Conservation (phyloP, 2,888 invertebrate genomes). For the Drosophila pseudotakahashii region DNA sequence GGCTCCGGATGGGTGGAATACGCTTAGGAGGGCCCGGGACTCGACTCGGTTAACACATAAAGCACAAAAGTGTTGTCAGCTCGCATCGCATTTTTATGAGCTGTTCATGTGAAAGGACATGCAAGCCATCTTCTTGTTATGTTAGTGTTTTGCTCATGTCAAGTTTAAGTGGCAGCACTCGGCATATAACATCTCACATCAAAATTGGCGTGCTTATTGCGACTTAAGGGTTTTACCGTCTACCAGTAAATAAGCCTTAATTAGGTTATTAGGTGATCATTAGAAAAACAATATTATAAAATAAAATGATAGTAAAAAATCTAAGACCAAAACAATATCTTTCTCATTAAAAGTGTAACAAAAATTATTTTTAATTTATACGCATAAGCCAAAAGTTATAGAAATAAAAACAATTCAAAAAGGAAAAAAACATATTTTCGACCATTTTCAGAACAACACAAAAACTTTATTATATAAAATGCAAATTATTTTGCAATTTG, state of each 20-base stretch:
- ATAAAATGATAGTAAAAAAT: too few species aligned
- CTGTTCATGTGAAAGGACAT: slow-evolving; percentile 54
- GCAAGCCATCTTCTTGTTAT: slow-evolving; percentile 44
- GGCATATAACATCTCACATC: slow-evolving; percentile 5
- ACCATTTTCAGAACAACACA: slow-evolving; percentile 30
- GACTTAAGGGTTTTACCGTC: not conserved
- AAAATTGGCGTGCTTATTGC: slow-evolving; percentile 2
- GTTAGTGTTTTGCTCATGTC: slow-evolving; percentile 49
- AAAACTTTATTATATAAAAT: slow-evolving; percentile 64
- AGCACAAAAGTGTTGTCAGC: slow-evolving; percentile 76
- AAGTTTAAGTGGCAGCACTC: slow-evolving; percentile 60
- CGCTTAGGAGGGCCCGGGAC: slow-evolving; percentile 8
- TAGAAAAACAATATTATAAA: too few species aligned
- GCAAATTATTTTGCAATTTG: slow-evolving; percentile 71
- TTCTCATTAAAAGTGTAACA: not conserved
- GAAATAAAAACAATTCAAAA: not conserved
- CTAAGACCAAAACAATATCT: not conserved
- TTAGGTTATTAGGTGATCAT: not conserved
- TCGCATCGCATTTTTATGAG: slow-evolving; percentile 75
- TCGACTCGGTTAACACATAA: slow-evolving; percentile 51
- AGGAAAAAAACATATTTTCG: not conserved
- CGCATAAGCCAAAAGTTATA: slow-evolving; percentile 12
- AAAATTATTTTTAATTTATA: not conserved
- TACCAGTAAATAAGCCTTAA: not conserved
- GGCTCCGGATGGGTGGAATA: slow-evolving; percentile 1